Base-by-base conservation (phyloP, 2,888 invertebrate genomes). In the Luperina nickerlii region DNA sequence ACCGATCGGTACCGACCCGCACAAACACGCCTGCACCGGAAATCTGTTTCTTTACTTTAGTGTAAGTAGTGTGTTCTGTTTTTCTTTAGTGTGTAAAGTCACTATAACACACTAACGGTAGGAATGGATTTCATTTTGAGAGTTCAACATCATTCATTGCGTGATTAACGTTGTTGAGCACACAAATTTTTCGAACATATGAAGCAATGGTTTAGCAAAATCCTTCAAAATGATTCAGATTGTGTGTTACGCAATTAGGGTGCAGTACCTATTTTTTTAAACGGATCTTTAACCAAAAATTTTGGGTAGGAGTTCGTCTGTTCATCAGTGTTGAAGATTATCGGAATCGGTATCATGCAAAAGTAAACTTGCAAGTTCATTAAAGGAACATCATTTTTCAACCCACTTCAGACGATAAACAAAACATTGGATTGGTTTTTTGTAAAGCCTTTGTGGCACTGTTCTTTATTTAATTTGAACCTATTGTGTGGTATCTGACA, bases 401-500 rank as follows among this genome's bases (percentile, higher is more conserved):
- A 45, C 27, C 48, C 77, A 76, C 62, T 63, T 84, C 67, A 68
- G 20, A 57, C 11, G 11, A 54, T 62, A 84, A 79, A 63, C 70
- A 81, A 71, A 81, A 63, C 48, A 51, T 67, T 71, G 32, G 75
- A 67, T 63, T 57, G 13, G 6, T 63, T 85, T 83, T 71, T 85
- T 85, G 51, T 60, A 7, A 8, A 15, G n/a, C 32, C 38, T 38
- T 51, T 45, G 51, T 54, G 15, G n/a, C 45, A 57, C 18, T 63
- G 60, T 81, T 82, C 48, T 45, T 69, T 65, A 54, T 82, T 65
- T 48, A 68, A 76, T 85, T 85, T 71, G n/a, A 72, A 65, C 60
- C 71, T 85, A 83, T 85, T 83, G 63, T 85, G 63, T 76, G 38
- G 11, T 65, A 60, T 72, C 71, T 78, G 72, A 82, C 66, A 74